Conservation (phyloP, 2,888 invertebrate genomes). For the Seira sanloemensis region DNA sequence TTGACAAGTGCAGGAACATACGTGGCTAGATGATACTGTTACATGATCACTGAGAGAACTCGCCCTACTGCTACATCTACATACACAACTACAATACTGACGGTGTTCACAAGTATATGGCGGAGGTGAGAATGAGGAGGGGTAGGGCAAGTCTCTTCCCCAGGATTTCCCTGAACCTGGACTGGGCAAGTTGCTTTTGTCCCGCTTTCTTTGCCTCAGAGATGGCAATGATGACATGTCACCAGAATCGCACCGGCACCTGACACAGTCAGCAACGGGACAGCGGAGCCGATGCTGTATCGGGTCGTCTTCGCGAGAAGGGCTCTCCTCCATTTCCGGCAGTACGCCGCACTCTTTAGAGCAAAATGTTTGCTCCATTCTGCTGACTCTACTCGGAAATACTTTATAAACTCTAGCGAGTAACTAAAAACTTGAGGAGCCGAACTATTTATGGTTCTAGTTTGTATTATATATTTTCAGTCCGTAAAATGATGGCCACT, state of each 20-base stretch:
- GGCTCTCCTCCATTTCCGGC: not conserved
- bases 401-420: too few species aligned
- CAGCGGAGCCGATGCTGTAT: constrained; percentile 50
- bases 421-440: not conserved
- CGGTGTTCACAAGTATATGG: constrained; percentile 32
- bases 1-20: constrained; percentile 49
- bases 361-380: not conserved
- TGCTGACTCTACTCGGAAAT: too few species aligned
- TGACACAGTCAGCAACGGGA: constrained; percentile 45
- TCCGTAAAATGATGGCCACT: constrained; percentile 31
- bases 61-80: constrained; percentile 42
- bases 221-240: constrained; percentile 27
- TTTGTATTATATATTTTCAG: constrained; percentile 24
- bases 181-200: constrained; percentile 13
- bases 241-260: constrained; percentile 54
- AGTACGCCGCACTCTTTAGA: too few species aligned
- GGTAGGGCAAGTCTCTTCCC: not conserved
- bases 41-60: constrained; percentile 43
- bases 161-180: not conserved
- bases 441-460: not conserved
- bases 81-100: constrained; percentile 52
- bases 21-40: constrained; percentile 52
- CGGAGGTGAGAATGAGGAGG: constrained; percentile 7
- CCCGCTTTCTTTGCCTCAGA: not conserved
- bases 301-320: constrained; percentile 37